Evolutionary conservation across 2,797 vertebrate genomes (phyloP).

Genomic region (Enteromius viviparus): DNA sequence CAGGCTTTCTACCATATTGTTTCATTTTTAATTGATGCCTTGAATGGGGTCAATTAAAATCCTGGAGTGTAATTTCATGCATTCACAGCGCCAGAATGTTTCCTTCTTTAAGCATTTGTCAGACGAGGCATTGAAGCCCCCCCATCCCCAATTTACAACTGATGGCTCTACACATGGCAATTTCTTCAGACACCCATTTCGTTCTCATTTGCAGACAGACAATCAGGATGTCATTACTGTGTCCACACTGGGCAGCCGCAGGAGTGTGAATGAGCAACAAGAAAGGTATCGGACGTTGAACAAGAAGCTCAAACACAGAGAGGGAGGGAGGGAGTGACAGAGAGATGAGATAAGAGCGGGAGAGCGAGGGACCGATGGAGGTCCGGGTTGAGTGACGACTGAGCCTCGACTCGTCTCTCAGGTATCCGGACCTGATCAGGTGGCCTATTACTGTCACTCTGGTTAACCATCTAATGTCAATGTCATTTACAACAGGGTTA

Average conservation of each 20-base stretch:
- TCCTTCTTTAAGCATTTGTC: slow-evolving; percentile 72
- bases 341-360: slow-evolving; percentile 52
- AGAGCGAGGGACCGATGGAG: slow-evolving; percentile 62
- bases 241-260: slow-evolving; percentile 88
- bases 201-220: slow-evolving; percentile 98
- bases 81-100: slow-evolving; percentile 72
- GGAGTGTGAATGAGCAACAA: slow-evolving; percentile 94
- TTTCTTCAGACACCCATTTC: slow-evolving; percentile 92
- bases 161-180: slow-evolving; percentile 80
- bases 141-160: slow-evolving; percentile 74
- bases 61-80: slow-evolving; percentile 76
- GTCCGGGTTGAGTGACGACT: slow-evolving; percentile 43
- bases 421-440: slow-evolving; percentile 77
- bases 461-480: slow-evolving; percentile 66
- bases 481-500: slow-evolving; percentile 63
- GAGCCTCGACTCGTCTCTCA: slow-evolving; percentile 70
- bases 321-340: slow-evolving; percentile 1
- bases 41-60: slow-evolving; percentile 86
- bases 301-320: slow-evolving; percentile 61
- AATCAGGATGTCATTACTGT: slow-evolving; percentile 98
- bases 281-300: slow-evolving; percentile 79
- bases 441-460: slow-evolving; percentile 62
- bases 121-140: slow-evolving; percentile 65
- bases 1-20: slow-evolving; percentile 70
- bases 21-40: slow-evolving; percentile 66